Evolutionary conservation across 2,797 vertebrate genomes (phyloP).

Genomic region (Coracias cyanogaster): DNA sequence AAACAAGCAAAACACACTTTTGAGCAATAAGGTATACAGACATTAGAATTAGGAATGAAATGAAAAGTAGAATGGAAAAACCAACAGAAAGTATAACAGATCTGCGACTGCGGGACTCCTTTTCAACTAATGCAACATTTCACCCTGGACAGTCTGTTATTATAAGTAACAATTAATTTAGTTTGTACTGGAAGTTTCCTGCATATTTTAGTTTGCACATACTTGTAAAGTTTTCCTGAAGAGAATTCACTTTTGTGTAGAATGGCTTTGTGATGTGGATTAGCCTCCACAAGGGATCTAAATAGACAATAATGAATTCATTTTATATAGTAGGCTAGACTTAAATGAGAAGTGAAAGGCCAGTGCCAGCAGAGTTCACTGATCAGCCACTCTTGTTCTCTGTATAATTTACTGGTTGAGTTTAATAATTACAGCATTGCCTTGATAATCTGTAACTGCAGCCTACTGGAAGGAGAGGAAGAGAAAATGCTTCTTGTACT

Average conservation of each 20-base stretch:
- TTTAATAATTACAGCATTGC: constrained; percentile 56
- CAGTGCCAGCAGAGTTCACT: constrained; percentile 55
- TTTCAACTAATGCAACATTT: not conserved
- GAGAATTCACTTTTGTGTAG: constrained; percentile 38
- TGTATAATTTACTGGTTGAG: constrained; percentile 34
- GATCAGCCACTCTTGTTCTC: constrained; percentile 51
- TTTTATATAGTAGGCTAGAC: constrained; percentile 48
- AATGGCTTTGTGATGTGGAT: constrained; percentile 56
- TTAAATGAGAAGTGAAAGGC: constrained; percentile 67
- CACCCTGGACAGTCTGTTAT: not conserved
- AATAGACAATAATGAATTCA: constrained; percentile 59
- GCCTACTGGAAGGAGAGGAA: not conserved
- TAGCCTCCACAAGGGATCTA: constrained; percentile 56
- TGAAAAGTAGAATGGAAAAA: not conserved
- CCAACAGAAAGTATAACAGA: not conserved
- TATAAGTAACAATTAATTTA: constrained; percentile 4
- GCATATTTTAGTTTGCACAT: not conserved
- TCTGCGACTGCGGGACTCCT: not conserved
- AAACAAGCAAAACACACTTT: not conserved
- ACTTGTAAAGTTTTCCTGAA: constrained; percentile 28
- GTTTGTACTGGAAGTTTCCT: not conserved
- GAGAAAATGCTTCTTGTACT: constrained; percentile 9
- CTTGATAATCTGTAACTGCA: constrained; percentile 42
- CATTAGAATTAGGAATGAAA: not conserved
- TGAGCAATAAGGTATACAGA: not conserved